Evolutionary conservation across 2,797 vertebrate species (phyloP), one percentile per base, ranked within the genome.

Genomic region (Numenius phaeopus): DNA sequence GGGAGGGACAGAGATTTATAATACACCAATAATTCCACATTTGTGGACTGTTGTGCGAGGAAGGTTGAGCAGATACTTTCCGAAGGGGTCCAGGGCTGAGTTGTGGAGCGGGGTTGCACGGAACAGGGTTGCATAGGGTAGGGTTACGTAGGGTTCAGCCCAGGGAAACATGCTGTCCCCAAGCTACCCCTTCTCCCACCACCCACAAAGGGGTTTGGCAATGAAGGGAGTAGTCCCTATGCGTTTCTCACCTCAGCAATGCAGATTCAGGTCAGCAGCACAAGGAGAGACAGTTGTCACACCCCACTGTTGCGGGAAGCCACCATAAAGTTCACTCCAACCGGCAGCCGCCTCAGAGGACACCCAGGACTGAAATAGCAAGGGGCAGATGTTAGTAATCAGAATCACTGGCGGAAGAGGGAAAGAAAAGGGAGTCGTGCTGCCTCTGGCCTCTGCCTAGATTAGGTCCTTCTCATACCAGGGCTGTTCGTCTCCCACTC

Each of bases 381-480:
- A 75, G 24, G 49, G 49, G 40, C 46, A 93, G 52, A 91, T 1
- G 0, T 92, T 89, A 90, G 65, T 84, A 83, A 73, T 34, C 34
- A 24, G 64, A 54, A 30, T 44, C 77, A 79, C 39, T 65, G 55
- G 70, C 14, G 4, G 54, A 40, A 84, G 27, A 90, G 49, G 22
- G 50, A 90, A 65, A 87, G 55, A 58, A 96, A 95, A 34, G 32
- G n/a, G 57, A 94, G 84, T 67, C 7, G 0, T 83, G 80, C 75
- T 92, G 88, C 62, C 42, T 81, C 86, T 72, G 70, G 66, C 64
- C 75, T 65, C 50, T 89, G 90, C 57, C 72, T 75, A 80, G 86
- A 87, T 81, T 80, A 92, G 78, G 39, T 86, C 75, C 85, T 42
- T 75, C 90, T 81, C 93, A 87, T 92, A 72, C 67, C 81, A 90